Percentiles rank a stretch among this genome's conserved stretches.
phyloP scores from a whole-genome alignment of 2,113 vertebrate genomes.

The Oriolus oriolus region DNA sequence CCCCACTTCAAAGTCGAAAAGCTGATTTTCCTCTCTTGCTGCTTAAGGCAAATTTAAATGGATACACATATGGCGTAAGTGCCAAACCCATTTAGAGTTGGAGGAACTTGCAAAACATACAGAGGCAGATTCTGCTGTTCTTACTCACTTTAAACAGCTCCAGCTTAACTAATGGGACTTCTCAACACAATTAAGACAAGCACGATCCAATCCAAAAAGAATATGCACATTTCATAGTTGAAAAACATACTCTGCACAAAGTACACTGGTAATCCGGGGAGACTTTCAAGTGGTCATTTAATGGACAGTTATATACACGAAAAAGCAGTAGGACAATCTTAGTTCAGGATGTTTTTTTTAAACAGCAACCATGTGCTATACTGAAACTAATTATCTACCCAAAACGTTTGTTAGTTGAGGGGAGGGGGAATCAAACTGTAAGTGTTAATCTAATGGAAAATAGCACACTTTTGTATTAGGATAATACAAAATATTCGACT shows the following conservation, averaged over 20 bases:
- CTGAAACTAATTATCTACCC: not conserved
- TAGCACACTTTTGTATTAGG: not conserved
- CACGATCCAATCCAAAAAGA: not conserved
- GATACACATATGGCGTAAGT: slow-evolving; percentile 36
- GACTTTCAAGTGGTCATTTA: not conserved
- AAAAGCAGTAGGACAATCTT: not conserved
- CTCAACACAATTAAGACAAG: slow-evolving; percentile 18
- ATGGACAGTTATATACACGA: not conserved
- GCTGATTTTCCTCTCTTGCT: slow-evolving; percentile 38
- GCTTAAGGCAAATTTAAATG: slow-evolving; percentile 59
- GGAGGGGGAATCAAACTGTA: not conserved
- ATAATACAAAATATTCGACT: not conserved
- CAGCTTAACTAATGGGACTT: slow-evolving; percentile 18
- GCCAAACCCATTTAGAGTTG: slow-evolving; percentile 59
- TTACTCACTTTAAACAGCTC: slow-evolving; percentile 58
- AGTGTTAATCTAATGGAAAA: not conserved
- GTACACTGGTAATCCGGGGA: not conserved
- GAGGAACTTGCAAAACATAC: slow-evolving; percentile 60
- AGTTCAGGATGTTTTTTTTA: not conserved
- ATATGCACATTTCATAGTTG: not conserved
- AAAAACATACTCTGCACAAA: not conserved
- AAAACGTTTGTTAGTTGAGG: not conserved
- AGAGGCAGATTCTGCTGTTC: slow-evolving; percentile 52
- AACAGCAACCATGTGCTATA: not conserved
- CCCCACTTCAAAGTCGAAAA: slow-evolving; percentile 53